Evolutionary conservation across 2,113 vertebrate genomes (phyloP), one percentile per base, ranked within the genome.

Genomic region (Gobio gobio): DNA sequence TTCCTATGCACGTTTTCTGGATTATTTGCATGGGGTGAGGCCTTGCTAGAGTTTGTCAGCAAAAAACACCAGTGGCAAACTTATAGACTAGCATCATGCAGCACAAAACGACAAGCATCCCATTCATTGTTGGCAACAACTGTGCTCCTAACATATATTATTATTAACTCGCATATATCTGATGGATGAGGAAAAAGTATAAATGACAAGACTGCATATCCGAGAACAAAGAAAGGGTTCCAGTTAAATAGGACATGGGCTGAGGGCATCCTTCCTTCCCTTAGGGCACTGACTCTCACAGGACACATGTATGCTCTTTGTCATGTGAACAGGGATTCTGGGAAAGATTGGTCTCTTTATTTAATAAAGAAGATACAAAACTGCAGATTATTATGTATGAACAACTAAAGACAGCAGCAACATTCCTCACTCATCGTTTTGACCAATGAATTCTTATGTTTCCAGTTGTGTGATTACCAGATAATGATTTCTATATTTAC

Each of bases 21-120:
- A 16, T 43, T 6, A 79, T 79, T 79, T 79, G 77, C 77, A 79
- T 79, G 77, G 58, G 58, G 77, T 43, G 58, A 79, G 58, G 77
- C 77, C 58, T 43, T 16, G n/a, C 8, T 9, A 8, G 8, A 20
- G 49, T 54, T 10, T 56, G 49, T 76, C 26, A 10, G 20, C 74
- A 22, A 68, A 36, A 13, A 45, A 7, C 58, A 26, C 3, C 7
- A 18, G 13, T 26, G 7, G 8, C 58, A 45, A n/a, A 63, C 36
- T 26, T 13, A 63, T 3, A 20, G 22, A 43, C 54, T 43, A 4
- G 54, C 54, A 36, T 24, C 20, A 18, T n/a, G 5, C 22, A 16
- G 12, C 58, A 29, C 40, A 64, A 79, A 80, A 63, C 36, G 1
- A 51, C 24, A 18, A 54, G 14, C n/a, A 26, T 49, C n/a, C 6